These are phyloP conservation scores for Heliconius sara DNA, from an alignment of 2,888 invertebrate genomes.

Conservation along the genomic window DNA sequence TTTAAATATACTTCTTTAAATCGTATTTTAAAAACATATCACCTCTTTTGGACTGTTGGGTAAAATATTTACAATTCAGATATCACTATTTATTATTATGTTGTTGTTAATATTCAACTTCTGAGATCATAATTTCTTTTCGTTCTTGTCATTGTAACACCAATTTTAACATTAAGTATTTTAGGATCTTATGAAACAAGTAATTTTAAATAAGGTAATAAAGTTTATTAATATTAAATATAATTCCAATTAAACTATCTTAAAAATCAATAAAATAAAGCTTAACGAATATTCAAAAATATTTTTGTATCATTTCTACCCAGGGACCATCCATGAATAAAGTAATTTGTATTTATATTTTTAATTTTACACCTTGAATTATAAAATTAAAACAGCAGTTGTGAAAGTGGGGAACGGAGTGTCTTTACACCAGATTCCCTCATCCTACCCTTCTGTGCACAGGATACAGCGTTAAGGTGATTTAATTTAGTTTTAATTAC, in stretches of 20 bases:
- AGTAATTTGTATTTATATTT: no score
- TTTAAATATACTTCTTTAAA: background rate
- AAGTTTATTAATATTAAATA: background rate
- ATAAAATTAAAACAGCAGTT: no score
- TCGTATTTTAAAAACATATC: slow-evolving; percentile 3
- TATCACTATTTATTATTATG: background rate
- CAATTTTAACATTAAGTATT: slow-evolving; percentile 17
- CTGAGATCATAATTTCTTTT: background rate
- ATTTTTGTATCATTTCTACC: slow-evolving; percentile 1
- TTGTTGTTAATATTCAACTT: background rate
- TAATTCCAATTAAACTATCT: slow-evolving; percentile 23
- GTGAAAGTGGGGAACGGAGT: no score
- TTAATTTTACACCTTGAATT: no score
- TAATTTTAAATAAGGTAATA: background rate
- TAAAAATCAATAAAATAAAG: slow-evolving; percentile 32
- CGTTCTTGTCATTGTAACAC: slow-evolving; percentile 17
- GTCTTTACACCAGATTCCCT: no score
- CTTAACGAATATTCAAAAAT: slow-evolving; percentile 20
- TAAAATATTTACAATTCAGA: background rate
- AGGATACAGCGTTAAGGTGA: no score
- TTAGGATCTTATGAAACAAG: background rate
- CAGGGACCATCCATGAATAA: background rate
- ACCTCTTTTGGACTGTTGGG: background rate
- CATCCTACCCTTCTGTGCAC: no score
- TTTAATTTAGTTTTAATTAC: no score